Base-by-base conservation (phyloP, 2,888 invertebrate species). In the Noctua fimbriata region DNA sequence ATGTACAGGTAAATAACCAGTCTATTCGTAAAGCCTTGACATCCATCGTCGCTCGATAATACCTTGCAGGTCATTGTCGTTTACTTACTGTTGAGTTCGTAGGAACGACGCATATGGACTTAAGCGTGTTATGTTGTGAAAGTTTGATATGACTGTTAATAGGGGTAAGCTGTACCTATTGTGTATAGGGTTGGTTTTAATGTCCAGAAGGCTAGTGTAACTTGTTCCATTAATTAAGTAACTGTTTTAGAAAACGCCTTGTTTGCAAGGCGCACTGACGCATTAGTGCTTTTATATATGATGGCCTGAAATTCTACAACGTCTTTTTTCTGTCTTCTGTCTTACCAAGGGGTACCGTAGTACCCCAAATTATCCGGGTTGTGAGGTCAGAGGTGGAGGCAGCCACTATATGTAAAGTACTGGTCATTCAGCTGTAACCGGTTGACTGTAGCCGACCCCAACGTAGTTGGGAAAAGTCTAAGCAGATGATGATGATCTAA, bases 31-130 rank as follows among this genome's bases (percentile, higher is more conserved):
- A 18, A 69, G n/a, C 81, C 83, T 82, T 82, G 84, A 82, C 84
- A 72, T 82, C 67, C 41, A 41, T 52, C 47, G 47, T 58, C 60
- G 83, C 47, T 82, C 81, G 84, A 83, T 82, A 82, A 69, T 49
- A n/a, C 72, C 78, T 49, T 71, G 36, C 70, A 55, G 71, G 78
- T 72, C 81, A 82, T 82, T 81, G 83, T 83, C 83, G 41, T 82
- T 55, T 69, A 49, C 44, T 47, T 41, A 18, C 49, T n/a, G 18
- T 60, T 21, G 71, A 66, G 18, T 71, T 28, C 10, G 28, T 28
- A 44, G 28, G 7, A 36, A 47, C 14, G 44, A 55, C 28, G 60
- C n/a, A 16, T 21, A 49, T 41, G 9, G 0, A 16, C 63, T 28
- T 28, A 32, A 16, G 24, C 21, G 69, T 69, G 14, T 32, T 52